Conservation (phyloP, 2,888 invertebrate species). For the Epiblema foenella region DNA sequence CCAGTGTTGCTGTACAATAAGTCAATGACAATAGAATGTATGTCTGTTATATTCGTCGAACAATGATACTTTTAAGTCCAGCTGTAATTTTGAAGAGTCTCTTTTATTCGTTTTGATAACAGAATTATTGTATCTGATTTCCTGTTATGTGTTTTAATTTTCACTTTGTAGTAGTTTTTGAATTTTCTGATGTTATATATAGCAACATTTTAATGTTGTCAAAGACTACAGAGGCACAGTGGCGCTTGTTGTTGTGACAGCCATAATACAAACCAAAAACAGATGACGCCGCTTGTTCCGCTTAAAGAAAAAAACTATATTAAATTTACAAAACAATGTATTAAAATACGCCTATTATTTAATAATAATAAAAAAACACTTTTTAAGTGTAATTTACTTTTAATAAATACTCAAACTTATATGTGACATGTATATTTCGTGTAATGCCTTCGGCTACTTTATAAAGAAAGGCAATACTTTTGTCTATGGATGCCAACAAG, state of each 20-base stretch:
- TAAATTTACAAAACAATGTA: too few species aligned
- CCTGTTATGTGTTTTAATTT: background rate
- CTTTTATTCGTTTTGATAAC: too few species aligned
- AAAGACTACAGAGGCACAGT: slow-evolving; percentile 8
- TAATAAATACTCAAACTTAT: too few species aligned
- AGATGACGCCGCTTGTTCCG: slow-evolving; percentile 18
- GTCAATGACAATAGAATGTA: too few species aligned
- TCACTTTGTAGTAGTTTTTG: background rate
- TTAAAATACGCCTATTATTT: too few species aligned
- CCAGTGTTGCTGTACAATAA: slow-evolving; percentile 20
- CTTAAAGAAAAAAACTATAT: background rate
- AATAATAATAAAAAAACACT: too few species aligned
- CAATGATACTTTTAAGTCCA: too few species aligned
- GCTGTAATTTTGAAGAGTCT: too few species aligned
- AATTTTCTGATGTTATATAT: background rate
- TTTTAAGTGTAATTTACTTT: too few species aligned
- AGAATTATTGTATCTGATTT: too few species aligned
- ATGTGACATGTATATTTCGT: too few species aligned
- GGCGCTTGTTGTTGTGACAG: slow-evolving; percentile 21
- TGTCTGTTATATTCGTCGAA: too few species aligned
- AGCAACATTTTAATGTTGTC: slow-evolving; percentile 17
- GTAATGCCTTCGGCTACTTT: background rate
- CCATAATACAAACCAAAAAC: slow-evolving; percentile 4
- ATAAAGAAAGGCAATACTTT: background rate
- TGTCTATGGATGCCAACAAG: slow-evolving; percentile 43